Conservation (phyloP, 2,113 vertebrate genomes). For the Corythornis vintsioides region DNA sequence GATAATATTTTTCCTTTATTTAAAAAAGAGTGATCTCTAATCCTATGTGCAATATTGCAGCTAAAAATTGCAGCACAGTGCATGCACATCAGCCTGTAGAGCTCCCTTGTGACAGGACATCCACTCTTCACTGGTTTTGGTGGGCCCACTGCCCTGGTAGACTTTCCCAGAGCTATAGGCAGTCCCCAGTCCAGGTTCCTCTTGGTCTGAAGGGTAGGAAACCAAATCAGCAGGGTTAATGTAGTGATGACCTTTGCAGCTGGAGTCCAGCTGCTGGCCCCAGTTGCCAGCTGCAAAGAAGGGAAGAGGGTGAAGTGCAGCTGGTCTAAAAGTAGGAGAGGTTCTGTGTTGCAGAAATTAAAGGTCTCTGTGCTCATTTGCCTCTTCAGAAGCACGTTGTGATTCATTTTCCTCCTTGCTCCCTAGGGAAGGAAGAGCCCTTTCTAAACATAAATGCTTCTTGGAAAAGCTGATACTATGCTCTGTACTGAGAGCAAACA, state of each 20-base stretch:
- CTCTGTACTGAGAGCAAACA: not conserved
- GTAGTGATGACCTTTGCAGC: not conserved
- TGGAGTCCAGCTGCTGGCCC: slow-evolving; percentile 8
- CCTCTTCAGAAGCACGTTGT: not conserved
- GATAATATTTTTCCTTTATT: not conserved
- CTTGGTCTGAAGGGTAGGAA: not conserved
- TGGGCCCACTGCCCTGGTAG: not conserved
- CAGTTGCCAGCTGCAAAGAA: not conserved
- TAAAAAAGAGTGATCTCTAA: not conserved
- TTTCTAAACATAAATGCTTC: not conserved
- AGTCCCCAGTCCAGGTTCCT: not conserved
- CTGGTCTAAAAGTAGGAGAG: not conserved
- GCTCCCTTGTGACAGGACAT: not conserved
- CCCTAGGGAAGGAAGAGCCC: not conserved
- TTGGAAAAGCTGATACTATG: not conserved
- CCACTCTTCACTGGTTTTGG: not conserved
- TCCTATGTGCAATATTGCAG: not conserved
- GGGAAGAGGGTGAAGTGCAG: not conserved
- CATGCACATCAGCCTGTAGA: not conserved
- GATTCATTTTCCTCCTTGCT: not conserved
- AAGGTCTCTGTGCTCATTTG: not conserved
- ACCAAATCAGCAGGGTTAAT: not conserved
- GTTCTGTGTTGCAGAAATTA: not conserved
- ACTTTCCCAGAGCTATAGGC: not conserved
- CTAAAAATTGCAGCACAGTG: not conserved